Percentiles rank a stretch among this genome's conserved stretches.
phyloP scores from a whole-genome alignment of 2,113 vertebrate species.

The Dasyprocta punctata region DNA sequence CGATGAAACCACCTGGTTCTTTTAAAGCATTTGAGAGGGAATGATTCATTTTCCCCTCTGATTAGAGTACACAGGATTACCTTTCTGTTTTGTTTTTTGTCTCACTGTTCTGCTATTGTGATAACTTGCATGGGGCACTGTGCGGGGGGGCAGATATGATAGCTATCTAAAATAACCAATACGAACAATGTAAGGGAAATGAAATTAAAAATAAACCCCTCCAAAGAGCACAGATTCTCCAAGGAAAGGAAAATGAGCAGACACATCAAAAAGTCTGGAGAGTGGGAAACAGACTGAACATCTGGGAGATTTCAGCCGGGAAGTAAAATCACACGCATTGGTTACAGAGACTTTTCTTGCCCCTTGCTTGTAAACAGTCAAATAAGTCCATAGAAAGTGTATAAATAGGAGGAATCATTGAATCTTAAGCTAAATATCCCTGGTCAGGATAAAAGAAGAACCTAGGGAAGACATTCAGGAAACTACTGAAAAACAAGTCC shows the following conservation, averaged over 20 bases:
- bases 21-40: slow-evolving; percentile 32
- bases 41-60: neutral
- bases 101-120: neutral
- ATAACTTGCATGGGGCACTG: neutral
- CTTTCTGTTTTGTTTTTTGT: neutral
- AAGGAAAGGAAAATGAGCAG: slow-evolving; percentile 33
- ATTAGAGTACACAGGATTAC: neutral
- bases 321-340: slow-evolving; percentile 42
- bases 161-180: slow-evolving; percentile 5
- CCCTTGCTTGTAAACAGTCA: slow-evolving; percentile 55
- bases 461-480: slow-evolving; percentile 26
- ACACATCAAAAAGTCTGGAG: slow-evolving; percentile 32
- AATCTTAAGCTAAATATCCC: neutral
- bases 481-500: neutral
- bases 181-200: neutral
- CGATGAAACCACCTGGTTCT: slow-evolving; percentile 69
- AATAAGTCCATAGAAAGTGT: neutral
- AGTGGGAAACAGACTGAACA: slow-evolving; percentile 47
- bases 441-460: slow-evolving; percentile 48
- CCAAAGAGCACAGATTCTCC: slow-evolving; percentile 10
- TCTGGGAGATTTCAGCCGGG: slow-evolving; percentile 66
- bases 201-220: slow-evolving; percentile 35
- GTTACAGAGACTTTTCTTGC: slow-evolving; percentile 51
- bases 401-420: slow-evolving; percentile 26
- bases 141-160: neutral